phyloP scores from a whole-genome alignment of 2,888 invertebrate species.

The Pheosia tremula region DNA sequence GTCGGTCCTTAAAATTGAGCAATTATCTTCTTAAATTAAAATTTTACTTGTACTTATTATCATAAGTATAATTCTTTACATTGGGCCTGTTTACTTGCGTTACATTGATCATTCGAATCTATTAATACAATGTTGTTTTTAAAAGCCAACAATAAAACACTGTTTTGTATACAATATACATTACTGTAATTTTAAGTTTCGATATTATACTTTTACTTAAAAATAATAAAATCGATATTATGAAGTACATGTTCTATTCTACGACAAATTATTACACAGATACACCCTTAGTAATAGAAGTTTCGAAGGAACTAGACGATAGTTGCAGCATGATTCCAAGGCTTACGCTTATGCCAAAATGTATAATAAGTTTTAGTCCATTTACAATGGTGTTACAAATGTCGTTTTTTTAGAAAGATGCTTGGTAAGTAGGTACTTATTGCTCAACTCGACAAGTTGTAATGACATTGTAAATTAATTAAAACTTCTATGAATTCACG shows the following conservation, averaged over 20 bases:
- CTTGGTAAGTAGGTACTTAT: too few species aligned
- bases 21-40: slow-evolving; percentile 74
- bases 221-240: slow-evolving; percentile 79
- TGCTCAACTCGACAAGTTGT: too few species aligned
- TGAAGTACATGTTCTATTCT: slow-evolving; percentile 82
- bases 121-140: slow-evolving; percentile 34
- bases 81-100: slow-evolving; percentile 39
- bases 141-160: slow-evolving; percentile 40
- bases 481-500: too few species aligned
- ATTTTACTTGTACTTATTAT: slow-evolving; percentile 74
- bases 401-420: too few species aligned
- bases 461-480: too few species aligned
- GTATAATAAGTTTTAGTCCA: too few species aligned
- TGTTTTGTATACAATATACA: slow-evolving; percentile 42
- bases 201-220: slow-evolving; percentile 58
- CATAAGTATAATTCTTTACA: slow-evolving; percentile 62
- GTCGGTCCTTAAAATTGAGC: slow-evolving; percentile 73
- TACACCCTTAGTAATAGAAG: slow-evolving; percentile 44
- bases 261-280: slow-evolving; percentile 65
- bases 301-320: slow-evolving; percentile 48
- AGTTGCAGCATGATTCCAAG: slow-evolving; percentile 48
- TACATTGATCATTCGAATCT: slow-evolving; percentile 28
- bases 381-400: too few species aligned
- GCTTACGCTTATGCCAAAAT: slow-evolving; percentile 25
- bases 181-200: slow-evolving; percentile 47